These are phyloP conservation scores for Sinohyriopsis cumingii DNA, from an alignment of 2,888 invertebrate species.

Conservation along the genomic window DNA sequence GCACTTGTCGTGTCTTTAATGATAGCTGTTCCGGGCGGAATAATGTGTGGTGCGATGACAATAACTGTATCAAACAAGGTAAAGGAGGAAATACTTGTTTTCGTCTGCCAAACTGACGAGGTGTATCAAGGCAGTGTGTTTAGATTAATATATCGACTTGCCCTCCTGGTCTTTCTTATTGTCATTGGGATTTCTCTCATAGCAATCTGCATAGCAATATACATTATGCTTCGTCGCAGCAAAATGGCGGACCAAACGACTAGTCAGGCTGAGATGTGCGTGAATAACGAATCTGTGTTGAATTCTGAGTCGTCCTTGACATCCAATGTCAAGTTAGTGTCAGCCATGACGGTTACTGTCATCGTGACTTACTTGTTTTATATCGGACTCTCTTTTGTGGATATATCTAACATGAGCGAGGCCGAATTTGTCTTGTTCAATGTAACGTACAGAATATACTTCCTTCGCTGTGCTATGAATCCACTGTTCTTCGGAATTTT, in stretches of 20 bases:
- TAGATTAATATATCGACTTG: constrained; percentile 19
- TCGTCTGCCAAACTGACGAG: constrained; percentile 24
- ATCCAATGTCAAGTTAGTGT: constrained; percentile 24
- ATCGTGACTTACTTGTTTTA: constrained; percentile 29
- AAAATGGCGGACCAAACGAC: no score
- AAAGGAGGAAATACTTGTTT: constrained; percentile 12
- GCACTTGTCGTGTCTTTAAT: constrained; percentile 18
- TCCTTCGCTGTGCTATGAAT: constrained; percentile 30
- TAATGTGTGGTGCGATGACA: constrained; percentile 24
- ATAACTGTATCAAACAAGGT: constrained; percentile 10
- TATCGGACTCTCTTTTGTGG: constrained; percentile 24
- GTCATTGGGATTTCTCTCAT: not conserved
- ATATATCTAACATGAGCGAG: constrained; percentile 21
- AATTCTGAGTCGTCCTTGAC: constrained; percentile 12
- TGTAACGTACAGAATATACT: constrained; percentile 24
- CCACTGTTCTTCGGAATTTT: constrained; percentile 29
- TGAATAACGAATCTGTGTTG: no score
- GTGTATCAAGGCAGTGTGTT: constrained; percentile 8
- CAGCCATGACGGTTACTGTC: constrained; percentile 29
- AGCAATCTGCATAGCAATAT: no score
- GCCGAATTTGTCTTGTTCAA: constrained; percentile 27
- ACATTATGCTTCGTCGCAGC: no score
- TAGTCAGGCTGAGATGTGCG: no score
- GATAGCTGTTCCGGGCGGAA: constrained; percentile 25
- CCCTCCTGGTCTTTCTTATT: constrained; percentile 12